Evolutionary conservation across 35 echinoderm and acorn worm genomes (phyloP).

Genomic region (Lytechinus pictus): DNA sequence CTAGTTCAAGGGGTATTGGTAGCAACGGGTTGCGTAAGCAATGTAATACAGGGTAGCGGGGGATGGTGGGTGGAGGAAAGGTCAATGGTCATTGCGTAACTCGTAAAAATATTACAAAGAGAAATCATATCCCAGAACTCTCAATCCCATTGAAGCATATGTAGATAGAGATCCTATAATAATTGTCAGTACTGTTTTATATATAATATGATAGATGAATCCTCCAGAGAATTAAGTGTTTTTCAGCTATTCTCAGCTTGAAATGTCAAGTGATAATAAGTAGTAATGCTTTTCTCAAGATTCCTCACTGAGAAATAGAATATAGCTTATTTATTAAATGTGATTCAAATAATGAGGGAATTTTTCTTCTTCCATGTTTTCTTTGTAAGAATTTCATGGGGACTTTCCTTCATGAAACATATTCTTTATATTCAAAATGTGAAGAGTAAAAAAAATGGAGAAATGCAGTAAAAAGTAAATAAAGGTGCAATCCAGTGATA

Average conservation of each 20-base stretch:
- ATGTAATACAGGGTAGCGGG: not conserved
- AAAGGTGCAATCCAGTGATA: constrained; percentile 14
- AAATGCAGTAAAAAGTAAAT: not conserved
- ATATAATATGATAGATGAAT: not conserved
- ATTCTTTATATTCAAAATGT: not conserved
- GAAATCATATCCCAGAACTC: not conserved
- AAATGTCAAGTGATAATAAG: not conserved
- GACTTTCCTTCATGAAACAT: not conserved
- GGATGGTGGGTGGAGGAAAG: not conserved
- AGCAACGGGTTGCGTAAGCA: not conserved
- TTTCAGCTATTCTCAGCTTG: not conserved
- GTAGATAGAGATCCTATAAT: not conserved
- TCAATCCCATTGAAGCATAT: not conserved
- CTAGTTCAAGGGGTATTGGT: not conserved
- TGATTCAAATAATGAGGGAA: not conserved
- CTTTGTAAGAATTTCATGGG: not conserved
- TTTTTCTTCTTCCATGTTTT: not conserved
- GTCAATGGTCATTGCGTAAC: not conserved
- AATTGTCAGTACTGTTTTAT: not conserved
- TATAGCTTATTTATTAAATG: not conserved
- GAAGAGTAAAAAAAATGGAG: constrained; percentile 7
- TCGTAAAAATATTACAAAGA: not conserved
- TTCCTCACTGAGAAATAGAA: not conserved
- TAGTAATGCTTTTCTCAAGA: not conserved
- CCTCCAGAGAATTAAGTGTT: not conserved